Conservation (phyloP, 1,140 invertebrate genomes). For the Danaus melanippus region DNA sequence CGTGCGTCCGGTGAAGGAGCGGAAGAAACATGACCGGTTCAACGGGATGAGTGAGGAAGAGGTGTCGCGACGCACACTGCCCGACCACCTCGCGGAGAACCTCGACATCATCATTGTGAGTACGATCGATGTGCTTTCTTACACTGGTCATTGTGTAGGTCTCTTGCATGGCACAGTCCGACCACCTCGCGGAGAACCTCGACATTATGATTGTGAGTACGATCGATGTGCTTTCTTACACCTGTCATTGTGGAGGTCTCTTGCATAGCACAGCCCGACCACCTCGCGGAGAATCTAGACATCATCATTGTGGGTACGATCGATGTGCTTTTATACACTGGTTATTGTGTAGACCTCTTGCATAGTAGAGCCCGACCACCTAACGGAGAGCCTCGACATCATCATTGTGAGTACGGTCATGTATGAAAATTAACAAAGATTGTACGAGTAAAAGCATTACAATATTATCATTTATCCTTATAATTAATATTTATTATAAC, state of each 20-base stretch:
- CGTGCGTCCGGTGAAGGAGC: conserved; percentile 83
- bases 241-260: background rate
- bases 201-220: conserved; percentile 2
- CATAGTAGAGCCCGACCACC: background rate
- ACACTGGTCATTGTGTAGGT: too few relatives aligned
- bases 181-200: background rate
- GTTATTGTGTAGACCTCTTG: conserved; percentile 9
- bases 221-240: background rate
- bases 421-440: too few relatives aligned
- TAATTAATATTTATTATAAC: too few relatives aligned
- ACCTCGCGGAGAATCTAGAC: background rate
- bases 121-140: conserved; percentile 56
- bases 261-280: conserved; percentile 8
- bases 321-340: background rate
- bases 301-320: conserved; percentile 2
- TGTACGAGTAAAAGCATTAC: too few relatives aligned
- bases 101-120: conserved; percentile 98
- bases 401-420: conserved; percentile 2
- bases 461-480: too few relatives aligned
- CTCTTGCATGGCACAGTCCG: background rate
- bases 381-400: background rate
- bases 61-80: conserved; percentile 91
- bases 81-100: conserved; percentile 92
- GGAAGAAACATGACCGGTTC: conserved; percentile 96
- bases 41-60: conserved; percentile 98